Evolutionary conservation across 2,113 vertebrate genomes (phyloP).

Genomic region (Centrocercus urophasianus): DNA sequence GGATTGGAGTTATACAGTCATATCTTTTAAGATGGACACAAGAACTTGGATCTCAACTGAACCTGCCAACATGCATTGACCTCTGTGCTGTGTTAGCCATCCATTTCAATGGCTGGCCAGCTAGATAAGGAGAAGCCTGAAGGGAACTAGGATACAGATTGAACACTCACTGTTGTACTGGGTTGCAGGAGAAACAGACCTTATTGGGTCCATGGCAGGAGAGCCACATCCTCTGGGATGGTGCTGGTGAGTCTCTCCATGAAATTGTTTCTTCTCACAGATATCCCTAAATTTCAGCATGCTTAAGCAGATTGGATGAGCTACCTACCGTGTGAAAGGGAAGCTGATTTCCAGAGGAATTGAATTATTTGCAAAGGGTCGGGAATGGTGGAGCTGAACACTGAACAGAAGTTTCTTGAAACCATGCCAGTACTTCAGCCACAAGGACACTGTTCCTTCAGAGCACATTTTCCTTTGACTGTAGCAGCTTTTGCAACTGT

Average conservation of each 20-base stretch:
- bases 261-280: neutral
- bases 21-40: rapidly evolving
- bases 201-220: neutral
- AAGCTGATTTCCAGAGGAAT: neutral
- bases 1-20: neutral
- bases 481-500: constrained; percentile 45
- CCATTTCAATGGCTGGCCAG: rapidly evolving
- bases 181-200: neutral
- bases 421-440: neutral
- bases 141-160: neutral
- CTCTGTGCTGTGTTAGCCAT: rapidly evolving
- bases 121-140: neutral
- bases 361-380: neutral
- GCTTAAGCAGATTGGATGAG: rapidly evolving
- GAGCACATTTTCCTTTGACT: constrained; percentile 33
- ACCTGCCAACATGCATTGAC: neutral
- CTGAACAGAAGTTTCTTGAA: neutral
- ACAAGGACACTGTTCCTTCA: constrained; percentile 1
- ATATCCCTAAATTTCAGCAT: neutral
- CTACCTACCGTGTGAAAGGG: neutral
- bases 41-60: rapidly evolving
- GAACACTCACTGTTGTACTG: neutral
- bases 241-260: neutral
- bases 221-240: neutral
- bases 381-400: neutral